A percentile compares a stretch with the other conserved stretches of the same genome.
phyloP scores from a whole-genome alignment of 1,140 invertebrate genomes.

The Drosophila setifemur region DNA sequence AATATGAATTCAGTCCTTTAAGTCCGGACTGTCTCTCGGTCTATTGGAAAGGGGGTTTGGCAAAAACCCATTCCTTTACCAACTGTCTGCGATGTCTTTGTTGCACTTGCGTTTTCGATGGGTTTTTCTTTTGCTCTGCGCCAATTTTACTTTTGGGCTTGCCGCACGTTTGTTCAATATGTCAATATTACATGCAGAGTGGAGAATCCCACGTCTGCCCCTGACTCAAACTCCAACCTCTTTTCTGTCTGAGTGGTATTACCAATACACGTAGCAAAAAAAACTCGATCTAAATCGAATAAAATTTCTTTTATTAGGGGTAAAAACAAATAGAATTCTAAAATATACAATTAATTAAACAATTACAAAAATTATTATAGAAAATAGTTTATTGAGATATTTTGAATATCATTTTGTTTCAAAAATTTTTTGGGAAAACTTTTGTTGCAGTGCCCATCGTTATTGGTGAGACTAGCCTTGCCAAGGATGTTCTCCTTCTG shows the following conservation, averaged over 20 bases:
- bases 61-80: not conserved
- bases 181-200: conserved; percentile 74
- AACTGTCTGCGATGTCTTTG: conserved; percentile 27
- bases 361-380: no score
- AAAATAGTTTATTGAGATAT: no score
- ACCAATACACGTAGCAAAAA: conserved; percentile 13
- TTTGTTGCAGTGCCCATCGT: conserved; percentile 1
- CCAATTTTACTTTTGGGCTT: conserved; percentile 58
- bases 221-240: conserved; percentile 8
- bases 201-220: conserved; percentile 34
- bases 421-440: no score
- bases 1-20: conserved; percentile 81
- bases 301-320: no score
- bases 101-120: conserved; percentile 64
- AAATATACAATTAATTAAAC: no score
- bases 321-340: no score
- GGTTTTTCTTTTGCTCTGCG: conserved; percentile 32
- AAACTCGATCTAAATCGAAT: not conserved
- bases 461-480: not conserved
- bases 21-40: conserved; percentile 44
- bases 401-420: no score
- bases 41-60: conserved; percentile 6
- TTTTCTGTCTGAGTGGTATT: conserved; percentile 61
- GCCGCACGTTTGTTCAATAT: conserved; percentile 77
- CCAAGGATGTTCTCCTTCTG: conserved; percentile 19